These are phyloP conservation scores for Microcaecilia unicolor DNA, from an alignment of 2,797 vertebrate species.

Conservation along the genomic window DNA sequence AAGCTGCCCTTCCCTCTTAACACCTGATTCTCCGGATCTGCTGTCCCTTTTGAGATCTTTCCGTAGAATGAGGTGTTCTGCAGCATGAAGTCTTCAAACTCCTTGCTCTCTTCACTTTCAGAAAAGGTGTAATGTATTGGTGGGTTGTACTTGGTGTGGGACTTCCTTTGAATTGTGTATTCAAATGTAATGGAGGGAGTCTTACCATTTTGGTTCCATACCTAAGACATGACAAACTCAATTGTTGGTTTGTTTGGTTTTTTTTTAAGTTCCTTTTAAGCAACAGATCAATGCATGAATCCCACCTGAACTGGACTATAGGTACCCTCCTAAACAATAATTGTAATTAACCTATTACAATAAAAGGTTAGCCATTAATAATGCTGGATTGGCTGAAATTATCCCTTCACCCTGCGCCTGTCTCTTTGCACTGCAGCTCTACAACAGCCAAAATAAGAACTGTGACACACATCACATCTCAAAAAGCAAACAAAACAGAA, in stretches of 20 bases:
- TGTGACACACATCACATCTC: no score
- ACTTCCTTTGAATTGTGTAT: slow-evolving; percentile 80
- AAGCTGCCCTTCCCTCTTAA: slow-evolving; percentile 34
- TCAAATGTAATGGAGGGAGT: slow-evolving; percentile 92
- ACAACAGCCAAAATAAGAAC: no score
- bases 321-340: no score
- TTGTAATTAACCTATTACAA: no score
- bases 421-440: no score
- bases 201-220: slow-evolving; percentile 93
- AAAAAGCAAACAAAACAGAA: no score
- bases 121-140: slow-evolving; percentile 70
- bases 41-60: slow-evolving; percentile 40
- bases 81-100: slow-evolving; percentile 39
- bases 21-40: slow-evolving; percentile 42
- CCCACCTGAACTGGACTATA: no score
- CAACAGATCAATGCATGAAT: background rate
- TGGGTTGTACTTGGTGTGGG: slow-evolving; percentile 57
- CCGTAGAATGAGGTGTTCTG: slow-evolving; percentile 63
- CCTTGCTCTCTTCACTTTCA: slow-evolving; percentile 55
- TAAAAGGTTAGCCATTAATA: no score
- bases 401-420: no score
- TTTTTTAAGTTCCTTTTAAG: background rate
- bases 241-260: no score
- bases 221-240: slow-evolving; percentile 43
- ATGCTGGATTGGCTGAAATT: no score